A percentile compares a stretch with the other conserved stretches of the same genome.
These are phyloP conservation scores for Octodonta nipae DNA, from an alignment of 2,888 invertebrate genomes.

Conservation along the genomic window DNA sequence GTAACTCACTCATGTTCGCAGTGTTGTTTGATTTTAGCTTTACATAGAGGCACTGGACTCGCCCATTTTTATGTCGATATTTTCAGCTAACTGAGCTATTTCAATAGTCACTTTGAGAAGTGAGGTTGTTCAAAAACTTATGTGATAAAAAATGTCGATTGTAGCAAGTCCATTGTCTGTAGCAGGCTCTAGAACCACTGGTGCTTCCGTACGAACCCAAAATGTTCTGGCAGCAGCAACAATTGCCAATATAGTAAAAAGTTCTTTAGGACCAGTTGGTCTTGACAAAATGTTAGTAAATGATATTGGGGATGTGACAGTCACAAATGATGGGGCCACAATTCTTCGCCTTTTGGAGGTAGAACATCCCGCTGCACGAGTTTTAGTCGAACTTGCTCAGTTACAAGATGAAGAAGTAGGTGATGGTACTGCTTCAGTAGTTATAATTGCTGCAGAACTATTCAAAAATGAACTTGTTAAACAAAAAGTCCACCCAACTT, in stretches of 20 bases:
- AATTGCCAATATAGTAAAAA: slow-evolving; percentile 98
- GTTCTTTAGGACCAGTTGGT: slow-evolving; percentile 94
- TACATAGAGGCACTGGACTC: no score
- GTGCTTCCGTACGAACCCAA: slow-evolving; percentile 86
- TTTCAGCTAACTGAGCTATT: no score
- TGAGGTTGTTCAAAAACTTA: no score
- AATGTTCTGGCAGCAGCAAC: slow-evolving; percentile 96
- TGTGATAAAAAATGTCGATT: slow-evolving; percentile 40
- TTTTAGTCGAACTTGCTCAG: slow-evolving; percentile 93
- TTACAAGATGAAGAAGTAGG: slow-evolving; percentile 98
- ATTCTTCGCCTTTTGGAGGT: slow-evolving; percentile 88
- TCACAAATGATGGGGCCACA: slow-evolving; percentile 98
- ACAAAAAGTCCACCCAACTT: slow-evolving; percentile 97
- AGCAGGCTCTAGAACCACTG: slow-evolving; percentile 79
- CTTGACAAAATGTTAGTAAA: slow-evolving; percentile 99
- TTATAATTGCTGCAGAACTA: slow-evolving; percentile 62
- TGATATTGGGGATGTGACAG: slow-evolving; percentile 98
- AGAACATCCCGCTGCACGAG: slow-evolving; percentile 95
- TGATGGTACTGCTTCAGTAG: slow-evolving; percentile 98
- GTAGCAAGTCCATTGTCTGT: slow-evolving; percentile 56
- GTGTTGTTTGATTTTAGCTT: no score
- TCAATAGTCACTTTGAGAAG: no score
- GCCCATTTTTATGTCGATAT: no score
- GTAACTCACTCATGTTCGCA: no score
- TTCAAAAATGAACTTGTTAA: slow-evolving; percentile 91